Evolutionary conservation across 2,888 invertebrate species (phyloP).

Genomic region (Meghimatium bilineatum): DNA sequence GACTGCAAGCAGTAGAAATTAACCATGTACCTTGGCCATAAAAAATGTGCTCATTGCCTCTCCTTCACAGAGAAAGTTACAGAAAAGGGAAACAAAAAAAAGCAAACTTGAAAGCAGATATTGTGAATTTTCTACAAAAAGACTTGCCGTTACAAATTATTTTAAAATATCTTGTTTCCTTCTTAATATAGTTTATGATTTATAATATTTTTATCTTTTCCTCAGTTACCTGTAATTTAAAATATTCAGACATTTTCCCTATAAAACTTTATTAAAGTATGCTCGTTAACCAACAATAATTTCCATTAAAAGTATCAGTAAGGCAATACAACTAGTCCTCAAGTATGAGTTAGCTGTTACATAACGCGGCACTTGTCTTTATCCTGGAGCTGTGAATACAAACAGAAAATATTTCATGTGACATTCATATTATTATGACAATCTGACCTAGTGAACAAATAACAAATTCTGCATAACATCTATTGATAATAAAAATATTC

Average conservation of each 20-base stretch:
- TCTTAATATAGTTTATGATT: background rate
- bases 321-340: background rate
- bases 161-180: background rate
- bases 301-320: background rate
- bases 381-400: constrained; percentile 38
- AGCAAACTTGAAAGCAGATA: background rate
- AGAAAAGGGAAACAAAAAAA: background rate
- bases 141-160: background rate
- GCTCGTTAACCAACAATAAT: background rate
- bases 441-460: too few relatives aligned
- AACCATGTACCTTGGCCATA: too few relatives aligned
- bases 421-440: too few relatives aligned
- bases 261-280: too few relatives aligned
- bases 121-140: background rate
- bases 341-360: background rate
- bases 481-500: too few relatives aligned
- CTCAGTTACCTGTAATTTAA: too few relatives aligned
- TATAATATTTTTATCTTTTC: background rate
- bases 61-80: too few relatives aligned
- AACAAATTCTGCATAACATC: too few relatives aligned
- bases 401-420: background rate
- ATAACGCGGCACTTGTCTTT: constrained; percentile 47
- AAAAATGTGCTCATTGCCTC: too few relatives aligned
- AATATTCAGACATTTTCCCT: too few relatives aligned
- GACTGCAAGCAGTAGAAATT: too few relatives aligned